Base-by-base conservation (phyloP, 2,113 vertebrate genomes). In the Centropristis striata region DNA sequence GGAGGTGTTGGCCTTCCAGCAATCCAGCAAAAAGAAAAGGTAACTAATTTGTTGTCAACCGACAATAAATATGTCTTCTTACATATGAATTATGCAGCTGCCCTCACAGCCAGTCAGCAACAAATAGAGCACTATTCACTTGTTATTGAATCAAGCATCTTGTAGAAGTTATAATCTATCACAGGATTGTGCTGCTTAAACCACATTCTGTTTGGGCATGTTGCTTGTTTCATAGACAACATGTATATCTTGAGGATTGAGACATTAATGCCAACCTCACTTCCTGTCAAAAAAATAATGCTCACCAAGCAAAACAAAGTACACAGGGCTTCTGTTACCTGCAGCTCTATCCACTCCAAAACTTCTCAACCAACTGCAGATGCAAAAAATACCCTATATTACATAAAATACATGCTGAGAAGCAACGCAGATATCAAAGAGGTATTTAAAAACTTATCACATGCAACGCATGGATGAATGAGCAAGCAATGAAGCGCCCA, bases 1-100 rank as follows among this genome's bases (percentile, higher is more conserved):
- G 11, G 32, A 27, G 66, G 7, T 69, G 61, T 21, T 28, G 18
- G 16, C 21, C 46, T 41, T 61, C 20, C 27, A 23, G n/a, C 54
- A 1, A n/a, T 20, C 49, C 25, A 37, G 50, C 32, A 53, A 69
- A 78, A 58, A 39, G 4, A 0, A 59, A 51, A 12, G 6, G 2
- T 20, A 32, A 49, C 58, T 59, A 69, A 75, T 79, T 20, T 44
- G n/a, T 78, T 44, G n/a, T 78, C 78, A 75, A 66, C 74, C 15
- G n/a, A 27, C 16, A 75, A 65, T 39, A 55, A 73, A 69, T 28
- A 21, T 8, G 8, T 23, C 63, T 13, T 23, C 63, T 13, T 39
- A 46, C 20, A 36, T 39, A 61, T 79, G 5, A 53, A 65, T 57
- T 51, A 66, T 61, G 8, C 61, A 46, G 25, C 7, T 28, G 58